Evolutionary conservation across 2,797 vertebrate species (phyloP).

Genomic region (Coracias cyanogaster): DNA sequence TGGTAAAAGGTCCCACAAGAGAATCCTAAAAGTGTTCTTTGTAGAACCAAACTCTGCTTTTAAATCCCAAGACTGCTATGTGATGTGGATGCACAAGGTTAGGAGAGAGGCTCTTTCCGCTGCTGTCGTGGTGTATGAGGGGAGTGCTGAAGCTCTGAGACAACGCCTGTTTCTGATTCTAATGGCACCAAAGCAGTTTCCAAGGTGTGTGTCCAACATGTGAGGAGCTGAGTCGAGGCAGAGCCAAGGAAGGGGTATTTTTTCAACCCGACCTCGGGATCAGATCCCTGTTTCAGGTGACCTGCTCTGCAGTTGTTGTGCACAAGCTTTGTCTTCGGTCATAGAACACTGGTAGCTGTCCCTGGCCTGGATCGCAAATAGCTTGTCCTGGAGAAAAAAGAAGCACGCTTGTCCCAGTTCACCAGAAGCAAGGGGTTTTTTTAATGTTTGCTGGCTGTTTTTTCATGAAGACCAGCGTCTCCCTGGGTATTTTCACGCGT

Average conservation of each 20-base stretch:
- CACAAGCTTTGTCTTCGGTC: not conserved
- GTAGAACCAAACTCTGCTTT: not conserved
- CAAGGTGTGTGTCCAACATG: not conserved
- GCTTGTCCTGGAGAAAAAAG: not conserved
- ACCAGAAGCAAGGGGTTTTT: not conserved
- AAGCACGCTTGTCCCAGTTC: not conserved
- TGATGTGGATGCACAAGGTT: not conserved
- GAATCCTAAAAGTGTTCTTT: not conserved
- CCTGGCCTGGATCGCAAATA: not conserved
- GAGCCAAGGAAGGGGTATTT: not conserved
- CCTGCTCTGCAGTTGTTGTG: not conserved
- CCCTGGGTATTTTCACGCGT: not conserved
- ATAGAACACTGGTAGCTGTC: rapidly evolving
- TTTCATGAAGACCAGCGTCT: not conserved
- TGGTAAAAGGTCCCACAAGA: not conserved
- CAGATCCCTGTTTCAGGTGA: not conserved
- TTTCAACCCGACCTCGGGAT: not conserved
- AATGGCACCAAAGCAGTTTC: not conserved
- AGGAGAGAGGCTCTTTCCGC: not conserved
- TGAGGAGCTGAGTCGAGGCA: not conserved
- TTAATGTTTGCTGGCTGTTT: not conserved
- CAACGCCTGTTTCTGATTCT: not conserved
- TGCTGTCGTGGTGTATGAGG: rapidly evolving
- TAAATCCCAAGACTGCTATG: rapidly evolving
- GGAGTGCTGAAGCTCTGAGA: not conserved